Evolutionary conservation across 92 coral and sea anemone genomes (phyloP), one percentile per base, ranked within the genome.

Genomic region (Epizoanthus stellaris): DNA sequence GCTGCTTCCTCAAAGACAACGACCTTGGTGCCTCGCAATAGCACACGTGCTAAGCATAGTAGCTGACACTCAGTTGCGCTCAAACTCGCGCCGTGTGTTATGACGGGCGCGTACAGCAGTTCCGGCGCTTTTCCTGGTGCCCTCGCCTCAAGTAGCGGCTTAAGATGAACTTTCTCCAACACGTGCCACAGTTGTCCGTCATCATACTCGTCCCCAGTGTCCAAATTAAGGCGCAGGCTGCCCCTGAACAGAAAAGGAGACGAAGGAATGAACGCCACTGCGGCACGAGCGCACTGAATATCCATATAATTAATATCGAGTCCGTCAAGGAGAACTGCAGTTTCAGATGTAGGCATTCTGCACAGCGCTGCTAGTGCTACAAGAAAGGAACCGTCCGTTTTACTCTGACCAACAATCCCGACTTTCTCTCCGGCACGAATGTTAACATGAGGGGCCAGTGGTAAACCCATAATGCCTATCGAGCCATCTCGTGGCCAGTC

Each of bases 121-220:
- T 20, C 76, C 20, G 20, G 38, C 4, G 76, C 25, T 25, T 71
- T 45, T 45, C 76, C 20, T 8, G 13, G 14, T 25, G 15, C 9
- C 76, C 30, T 71, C 20, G 58, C 76, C 57, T 39, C 76, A 5
- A 71, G 57, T 0, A 42, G 30, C 14, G 76, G 53, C 39, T 71
- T 71, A n/a, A 71, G 56, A 12, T 45, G 76, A 39, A 71, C 76
- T 40, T 45, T 40, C 3, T 71, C 76, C 34, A 71, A 20, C 23
- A 42, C 76, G 2, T 71, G 11, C 53, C 57, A 40, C 19, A 71
- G 34, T 17, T 71, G 57, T 5, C 34, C 76, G 25, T 71, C 76
- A 43, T 71, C 76, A n/a, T 14, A 71, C 53, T 71, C 76, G 57
- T 71, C 76, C 14, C 76, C 76, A 71, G 76, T 59, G 30, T 43